phyloP scores from a whole-genome alignment of 2,888 invertebrate genomes.

The Drosophila incognita region DNA sequence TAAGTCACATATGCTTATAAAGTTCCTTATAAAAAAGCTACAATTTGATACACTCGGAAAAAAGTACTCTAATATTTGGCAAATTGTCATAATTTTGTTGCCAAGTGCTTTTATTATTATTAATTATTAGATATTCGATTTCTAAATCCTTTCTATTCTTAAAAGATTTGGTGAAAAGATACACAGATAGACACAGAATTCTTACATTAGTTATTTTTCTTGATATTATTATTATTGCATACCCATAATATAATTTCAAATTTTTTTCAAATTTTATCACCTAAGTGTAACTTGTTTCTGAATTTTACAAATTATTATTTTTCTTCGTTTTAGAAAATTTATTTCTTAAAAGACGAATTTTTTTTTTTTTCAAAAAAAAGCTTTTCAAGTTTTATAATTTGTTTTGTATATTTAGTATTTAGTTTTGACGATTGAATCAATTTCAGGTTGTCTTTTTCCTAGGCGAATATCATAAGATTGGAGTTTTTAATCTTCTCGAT shows the following conservation, averaged over 20 bases:
- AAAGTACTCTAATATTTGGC: neutral
- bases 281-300: neutral
- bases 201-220: neutral
- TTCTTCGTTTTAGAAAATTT: neutral
- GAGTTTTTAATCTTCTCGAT: neutral
- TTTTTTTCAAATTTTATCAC: neutral
- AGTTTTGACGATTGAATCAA: neutral
- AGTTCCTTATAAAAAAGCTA: neutral
- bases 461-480: neutral
- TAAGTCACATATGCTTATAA: neutral
- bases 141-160: neutral
- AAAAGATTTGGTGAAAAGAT: too few relatives aligned
- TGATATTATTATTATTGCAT: neutral
- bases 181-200: neutral
- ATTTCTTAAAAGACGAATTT: neutral
- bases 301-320: neutral
- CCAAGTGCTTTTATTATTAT: neutral
- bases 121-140: neutral
- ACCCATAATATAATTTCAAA: neutral
- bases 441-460: neutral
- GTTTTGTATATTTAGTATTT: neutral
- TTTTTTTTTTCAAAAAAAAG: neutral
- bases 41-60: neutral
- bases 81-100: neutral
- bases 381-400: neutral